Base-by-base conservation (phyloP, 1,140 invertebrate genomes). In the Thereuonema tuberculata region DNA sequence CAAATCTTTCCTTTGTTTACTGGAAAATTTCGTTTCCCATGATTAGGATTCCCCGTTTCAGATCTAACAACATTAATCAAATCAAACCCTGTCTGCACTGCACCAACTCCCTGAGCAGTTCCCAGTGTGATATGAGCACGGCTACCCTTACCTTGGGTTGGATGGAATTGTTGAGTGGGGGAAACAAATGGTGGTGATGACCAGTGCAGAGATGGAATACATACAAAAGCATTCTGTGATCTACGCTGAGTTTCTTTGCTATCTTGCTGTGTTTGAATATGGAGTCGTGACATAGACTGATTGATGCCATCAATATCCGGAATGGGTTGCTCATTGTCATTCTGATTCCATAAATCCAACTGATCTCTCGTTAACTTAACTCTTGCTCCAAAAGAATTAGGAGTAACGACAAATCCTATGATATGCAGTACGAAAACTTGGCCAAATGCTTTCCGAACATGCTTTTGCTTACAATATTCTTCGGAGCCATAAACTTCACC, bases 81-180 rank as follows among this genome's bases (percentile, higher is more conserved):
- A 61, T 68, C 67, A 63, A 63, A 61, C 9, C 67, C 67, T 31
- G 66, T 64, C 20, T 43, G 63, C 21, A 67, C 63, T 20, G 64
- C 58, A 28, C 55, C 58, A 15, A 64, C 57, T 12, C 59, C 61
- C 23, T 48, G 49, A 14, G 63, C 61, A 62, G 63, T 65, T 3
- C 63, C 66, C 25, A 68, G 29, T 1, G 66, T 67, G 14, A 68
- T 29, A 55, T 68, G 67, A 20, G 67, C 67, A 9, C 67, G 60
- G 50, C 62, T 61, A 12, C 67, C 67, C 17, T 31, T 56, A 14
- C 63, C 67, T 23, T 43, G 20, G 14, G 29, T 59, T 20, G 60
- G 60, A 43, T 2, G n/a, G 43, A 59, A 61, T 17, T 37, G 2
- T 17, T 55, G 9, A 17, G 5, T 20, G 9, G 9, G 9, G 9